Percentiles rank a stretch among this genome's conserved stretches.
phyloP scores from a whole-genome alignment of 2,888 invertebrate genomes.

The Drosophila helvetica region DNA sequence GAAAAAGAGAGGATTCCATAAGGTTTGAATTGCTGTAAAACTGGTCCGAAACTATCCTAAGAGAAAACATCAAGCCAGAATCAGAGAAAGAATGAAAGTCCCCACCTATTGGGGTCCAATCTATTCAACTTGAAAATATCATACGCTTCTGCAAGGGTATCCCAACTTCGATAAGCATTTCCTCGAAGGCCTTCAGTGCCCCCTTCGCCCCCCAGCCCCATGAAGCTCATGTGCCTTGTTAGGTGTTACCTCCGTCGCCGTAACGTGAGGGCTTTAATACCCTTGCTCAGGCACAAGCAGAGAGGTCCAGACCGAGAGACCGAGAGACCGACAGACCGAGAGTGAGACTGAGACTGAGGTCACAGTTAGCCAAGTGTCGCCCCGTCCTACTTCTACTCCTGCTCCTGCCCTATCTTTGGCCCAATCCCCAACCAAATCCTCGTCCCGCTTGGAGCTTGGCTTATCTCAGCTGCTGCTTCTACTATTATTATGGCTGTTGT shows the following conservation, averaged over 20 bases:
- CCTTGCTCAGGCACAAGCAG: constrained; percentile 43
- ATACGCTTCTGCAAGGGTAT: constrained; percentile 9
- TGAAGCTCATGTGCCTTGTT: constrained; percentile 44
- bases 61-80: no score
- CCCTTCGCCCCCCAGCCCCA: neutral
- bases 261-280: constrained; percentile 67
- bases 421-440: constrained; percentile 10
- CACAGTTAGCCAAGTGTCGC: constrained; percentile 72
- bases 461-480: constrained; percentile 67
- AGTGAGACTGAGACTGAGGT: constrained; percentile 41
- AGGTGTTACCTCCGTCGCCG: constrained; percentile 64
- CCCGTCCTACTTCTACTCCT: constrained; percentile 14
- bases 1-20: no score
- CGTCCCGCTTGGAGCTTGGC: constrained; percentile 54
- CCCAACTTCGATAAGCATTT: neutral
- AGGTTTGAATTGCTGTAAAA: neutral
- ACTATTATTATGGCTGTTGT: constrained; percentile 31
- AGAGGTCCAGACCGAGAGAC: neutral
- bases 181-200: neutral
- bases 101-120: no score
- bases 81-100: no score
- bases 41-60: neutral
- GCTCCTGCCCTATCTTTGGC: neutral
- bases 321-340: neutral
- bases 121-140: no score